Percentiles rank a stretch among this genome's conserved stretches.
Evolutionary conservation across 2,113 vertebrate species (phyloP).

Genomic region (Melanerpes formicivorus): DNA sequence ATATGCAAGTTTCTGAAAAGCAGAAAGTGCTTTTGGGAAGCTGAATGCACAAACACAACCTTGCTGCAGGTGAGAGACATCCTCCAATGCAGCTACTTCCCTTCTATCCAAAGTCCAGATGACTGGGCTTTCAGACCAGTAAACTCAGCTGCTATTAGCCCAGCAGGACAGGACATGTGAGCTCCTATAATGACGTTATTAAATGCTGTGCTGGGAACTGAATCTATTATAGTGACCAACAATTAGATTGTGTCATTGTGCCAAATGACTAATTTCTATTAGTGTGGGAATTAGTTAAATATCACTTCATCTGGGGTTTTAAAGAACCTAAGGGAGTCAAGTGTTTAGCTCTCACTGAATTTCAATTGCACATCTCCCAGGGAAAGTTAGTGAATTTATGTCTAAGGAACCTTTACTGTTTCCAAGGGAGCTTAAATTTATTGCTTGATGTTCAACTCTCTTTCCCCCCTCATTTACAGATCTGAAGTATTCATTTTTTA

Average conservation of each 20-base stretch:
- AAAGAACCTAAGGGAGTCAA: conserved; percentile 39
- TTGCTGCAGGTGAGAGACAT: not conserved
- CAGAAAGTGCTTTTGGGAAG: not conserved
- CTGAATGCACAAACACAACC: not conserved
- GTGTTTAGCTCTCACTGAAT: conserved; percentile 44
- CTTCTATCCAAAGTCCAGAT: fast-evolving
- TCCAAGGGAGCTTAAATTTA: conserved; percentile 4
- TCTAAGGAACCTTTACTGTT: conserved; percentile 26
- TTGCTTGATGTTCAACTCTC: conserved; percentile 25
- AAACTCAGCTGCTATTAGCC: not conserved
- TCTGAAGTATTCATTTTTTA: not conserved
- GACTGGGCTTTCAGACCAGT: not conserved
- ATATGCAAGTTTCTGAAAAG: not conserved
- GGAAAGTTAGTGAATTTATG: conserved; percentile 62
- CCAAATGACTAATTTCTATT: conserved; percentile 16
- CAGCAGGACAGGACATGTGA: not conserved
- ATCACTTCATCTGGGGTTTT: conserved; percentile 43
- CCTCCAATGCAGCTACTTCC: not conserved
- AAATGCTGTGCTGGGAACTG: not conserved
- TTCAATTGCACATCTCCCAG: conserved; percentile 49
- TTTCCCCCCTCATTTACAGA: not conserved
- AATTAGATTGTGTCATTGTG: not conserved
- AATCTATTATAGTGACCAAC: not conserved
- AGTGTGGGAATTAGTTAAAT: conserved; percentile 59
- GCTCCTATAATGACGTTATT: not conserved